Conservation (phyloP, 1,140 invertebrate species). For the Lepidotrigona ventralis region DNA sequence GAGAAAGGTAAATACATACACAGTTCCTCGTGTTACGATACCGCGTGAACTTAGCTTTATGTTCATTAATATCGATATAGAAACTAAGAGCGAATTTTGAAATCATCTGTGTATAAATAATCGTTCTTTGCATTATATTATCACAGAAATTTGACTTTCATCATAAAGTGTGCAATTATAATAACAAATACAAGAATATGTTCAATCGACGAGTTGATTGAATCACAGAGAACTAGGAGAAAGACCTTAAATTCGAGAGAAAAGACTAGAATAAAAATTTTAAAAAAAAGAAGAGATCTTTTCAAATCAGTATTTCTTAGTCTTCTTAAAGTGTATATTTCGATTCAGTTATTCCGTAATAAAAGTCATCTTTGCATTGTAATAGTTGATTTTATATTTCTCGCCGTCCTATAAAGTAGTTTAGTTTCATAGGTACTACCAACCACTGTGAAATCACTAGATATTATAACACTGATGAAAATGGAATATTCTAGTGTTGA, state of each 20-base stretch:
- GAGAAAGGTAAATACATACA: background rate
- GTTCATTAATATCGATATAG: background rate
- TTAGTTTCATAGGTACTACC: background rate
- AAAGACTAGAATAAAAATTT: background rate
- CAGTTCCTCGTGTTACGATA: background rate
- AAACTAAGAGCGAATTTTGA: background rate
- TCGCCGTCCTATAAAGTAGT: background rate
- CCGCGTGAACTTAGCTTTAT: background rate
- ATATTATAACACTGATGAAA: background rate
- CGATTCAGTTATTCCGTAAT: background rate
- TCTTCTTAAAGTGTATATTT: background rate
- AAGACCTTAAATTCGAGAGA: background rate
- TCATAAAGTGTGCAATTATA: background rate
- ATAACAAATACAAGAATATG: background rate
- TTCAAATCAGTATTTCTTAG: background rate
- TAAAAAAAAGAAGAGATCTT: background rate
- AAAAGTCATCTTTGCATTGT: background rate
- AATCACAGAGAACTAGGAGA: background rate
- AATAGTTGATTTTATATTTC: background rate
- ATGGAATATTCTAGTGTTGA: background rate
- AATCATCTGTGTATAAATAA: background rate
- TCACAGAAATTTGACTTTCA: background rate
- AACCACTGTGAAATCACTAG: too few species aligned
- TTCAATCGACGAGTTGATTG: background rate
- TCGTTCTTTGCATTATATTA: background rate